A percentile compares a stretch with the other conserved stretches of the same genome.
phyloP scores from a whole-genome alignment of 1,140 invertebrate genomes.

The Lerema accius region DNA sequence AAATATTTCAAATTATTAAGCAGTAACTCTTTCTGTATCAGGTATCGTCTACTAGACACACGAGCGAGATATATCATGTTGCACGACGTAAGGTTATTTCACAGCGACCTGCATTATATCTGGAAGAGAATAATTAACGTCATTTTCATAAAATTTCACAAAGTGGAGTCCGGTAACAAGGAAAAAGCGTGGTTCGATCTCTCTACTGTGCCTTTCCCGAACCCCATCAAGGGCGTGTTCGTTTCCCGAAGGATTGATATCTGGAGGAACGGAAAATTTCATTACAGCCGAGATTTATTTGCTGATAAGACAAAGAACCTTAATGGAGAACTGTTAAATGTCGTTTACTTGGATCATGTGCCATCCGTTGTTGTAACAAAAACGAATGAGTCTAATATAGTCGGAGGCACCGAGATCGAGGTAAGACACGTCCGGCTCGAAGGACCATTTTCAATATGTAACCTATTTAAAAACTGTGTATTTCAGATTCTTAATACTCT shows the following conservation, averaged over 20 bases:
- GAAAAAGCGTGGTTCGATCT: constrained; percentile 86
- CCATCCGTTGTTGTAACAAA: constrained; percentile 85
- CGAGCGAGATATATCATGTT: constrained; percentile 87
- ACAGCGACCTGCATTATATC: constrained; percentile 86
- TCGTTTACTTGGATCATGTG: constrained; percentile 87
- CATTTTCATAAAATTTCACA: constrained; percentile 86
- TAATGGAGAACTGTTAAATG: constrained; percentile 80
- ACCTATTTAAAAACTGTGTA: constrained; percentile 3
- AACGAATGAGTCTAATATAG: constrained; percentile 82
- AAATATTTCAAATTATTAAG: too few relatives aligned
- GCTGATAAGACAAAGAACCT: constrained; percentile 85
- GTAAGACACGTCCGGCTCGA: constrained; percentile 38
- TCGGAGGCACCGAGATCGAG: constrained; percentile 83
- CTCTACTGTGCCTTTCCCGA: constrained; percentile 88
- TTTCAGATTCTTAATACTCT: constrained; percentile 87
- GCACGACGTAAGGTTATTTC: constrained; percentile 86
- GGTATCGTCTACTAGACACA: constrained; percentile 87
- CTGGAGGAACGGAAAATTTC: constrained; percentile 85
- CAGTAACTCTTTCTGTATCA: constrained; percentile 56
- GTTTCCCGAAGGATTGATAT: constrained; percentile 84
- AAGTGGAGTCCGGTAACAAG: constrained; percentile 46
- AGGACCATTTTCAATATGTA: constrained; percentile 9
- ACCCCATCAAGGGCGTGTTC: constrained; percentile 77
- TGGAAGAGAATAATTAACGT: constrained; percentile 91
- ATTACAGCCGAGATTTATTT: constrained; percentile 83